phyloP scores from a whole-genome alignment of 2,113 vertebrate species.

The Illadopsis cleaveri region DNA sequence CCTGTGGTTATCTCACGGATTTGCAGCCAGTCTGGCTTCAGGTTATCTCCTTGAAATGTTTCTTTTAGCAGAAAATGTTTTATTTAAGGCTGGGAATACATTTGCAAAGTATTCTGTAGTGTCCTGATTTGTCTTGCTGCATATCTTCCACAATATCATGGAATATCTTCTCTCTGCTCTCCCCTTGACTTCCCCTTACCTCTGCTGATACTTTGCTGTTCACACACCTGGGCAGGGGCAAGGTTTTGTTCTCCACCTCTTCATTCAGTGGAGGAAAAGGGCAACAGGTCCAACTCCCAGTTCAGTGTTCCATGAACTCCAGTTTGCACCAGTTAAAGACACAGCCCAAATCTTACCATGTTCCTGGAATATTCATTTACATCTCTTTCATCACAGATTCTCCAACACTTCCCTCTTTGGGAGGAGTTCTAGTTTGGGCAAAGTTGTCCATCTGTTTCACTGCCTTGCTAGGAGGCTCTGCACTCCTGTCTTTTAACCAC shows the following conservation, averaged over 20 bases:
- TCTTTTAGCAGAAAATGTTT: neutral
- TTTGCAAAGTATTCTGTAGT: neutral
- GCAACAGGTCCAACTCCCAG: accelerated
- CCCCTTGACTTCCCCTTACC: neutral
- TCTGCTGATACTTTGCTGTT: neutral
- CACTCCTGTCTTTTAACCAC: neutral
- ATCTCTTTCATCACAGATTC: neutral
- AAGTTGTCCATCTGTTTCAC: neutral
- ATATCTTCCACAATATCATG: neutral
- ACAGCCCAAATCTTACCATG: neutral
- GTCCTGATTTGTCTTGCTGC: neutral
- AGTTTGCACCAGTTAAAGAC: neutral
- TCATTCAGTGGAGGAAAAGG: neutral
- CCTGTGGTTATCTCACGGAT: neutral
- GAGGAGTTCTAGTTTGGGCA: neutral
- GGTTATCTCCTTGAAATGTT: neutral
- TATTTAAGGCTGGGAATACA: neutral
- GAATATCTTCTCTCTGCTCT: neutral
- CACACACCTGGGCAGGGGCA: neutral
- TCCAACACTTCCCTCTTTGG: neutral
- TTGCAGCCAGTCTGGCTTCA: neutral
- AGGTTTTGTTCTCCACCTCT: accelerated
- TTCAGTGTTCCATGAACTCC: neutral
- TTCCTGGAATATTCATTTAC: neutral
- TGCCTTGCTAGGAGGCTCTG: neutral